These are phyloP conservation scores for Tetrao urogallus DNA, from an alignment of 2,113 vertebrate species.

Conservation along the genomic window DNA sequence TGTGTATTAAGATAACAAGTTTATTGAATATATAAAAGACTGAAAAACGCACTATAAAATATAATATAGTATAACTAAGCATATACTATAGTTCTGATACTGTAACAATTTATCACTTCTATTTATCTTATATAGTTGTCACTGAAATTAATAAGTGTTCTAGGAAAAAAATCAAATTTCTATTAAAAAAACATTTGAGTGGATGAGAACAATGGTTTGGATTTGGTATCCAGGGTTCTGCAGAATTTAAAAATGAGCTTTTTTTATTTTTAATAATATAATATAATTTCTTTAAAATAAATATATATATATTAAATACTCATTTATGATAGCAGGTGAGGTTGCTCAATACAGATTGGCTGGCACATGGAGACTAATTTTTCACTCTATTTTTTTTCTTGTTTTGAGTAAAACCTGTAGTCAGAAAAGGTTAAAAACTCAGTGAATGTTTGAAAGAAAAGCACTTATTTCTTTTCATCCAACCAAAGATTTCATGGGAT, in stretches of 20 bases:
- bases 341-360: neutral
- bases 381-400: neutral
- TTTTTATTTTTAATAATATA: neutral
- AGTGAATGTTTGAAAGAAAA: neutral
- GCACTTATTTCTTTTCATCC: neutral
- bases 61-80: neutral
- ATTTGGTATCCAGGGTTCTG: neutral
- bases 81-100: rapidly evolving
- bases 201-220: neutral
- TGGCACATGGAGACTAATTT: neutral
- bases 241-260: neutral
- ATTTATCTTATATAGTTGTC: neutral
- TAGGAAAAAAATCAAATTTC: neutral
- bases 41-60: rapidly evolving
- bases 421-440: neutral
- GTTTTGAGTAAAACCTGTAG: neutral
- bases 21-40: neutral
- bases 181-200: neutral
- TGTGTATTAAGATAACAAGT: neutral
- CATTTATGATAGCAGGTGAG: neutral
- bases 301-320: neutral
- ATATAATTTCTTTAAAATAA: too few relatives aligned
- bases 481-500: neutral
- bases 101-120: neutral
- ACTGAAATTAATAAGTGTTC: neutral